Evolutionary conservation across 2,113 vertebrate genomes (phyloP), one percentile per base, ranked within the genome.

Genomic region (Calidris pygmaea): DNA sequence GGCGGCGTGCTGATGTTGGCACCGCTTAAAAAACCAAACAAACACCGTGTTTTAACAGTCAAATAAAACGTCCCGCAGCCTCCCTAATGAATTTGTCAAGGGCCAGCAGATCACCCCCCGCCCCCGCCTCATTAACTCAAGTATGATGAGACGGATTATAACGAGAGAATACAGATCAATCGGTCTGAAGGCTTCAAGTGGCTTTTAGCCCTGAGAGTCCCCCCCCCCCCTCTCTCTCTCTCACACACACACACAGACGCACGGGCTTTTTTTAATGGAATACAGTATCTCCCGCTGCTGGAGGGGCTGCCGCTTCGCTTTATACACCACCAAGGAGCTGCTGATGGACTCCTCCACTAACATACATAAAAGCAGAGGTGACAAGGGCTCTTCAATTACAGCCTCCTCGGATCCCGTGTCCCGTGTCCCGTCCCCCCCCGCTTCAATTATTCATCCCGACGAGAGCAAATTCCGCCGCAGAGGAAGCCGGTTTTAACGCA

Each of bases 31-130:
- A 98, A 97, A 97, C 97, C 98, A 98, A 98, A 98, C 98, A 98
- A 98, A 98, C 98, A 98, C 97, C 79, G 96, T 97, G 97, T 98
- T 98, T 98, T 97, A 98, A 97, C 98, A 98, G 97, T 97, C 98
- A 97, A 97, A 98, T 98, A 98, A 98, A 98, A 98, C 86, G 98
- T 98, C 98, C 98, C 96, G 97, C 98, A 95, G 97, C 97, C 98
- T 98, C 97, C 98, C 98, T 98, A 98, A 98, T 98, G 98, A 98
- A 98, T 98, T 97, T 98, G 98, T 98, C 98, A 98, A 97, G 98
- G 97, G 92, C 97, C 97, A 98, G 97, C 98, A 98, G 98, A 98
- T 97, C 98, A 96, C 96, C 97, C 97, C 96, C 97, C 97, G 96
- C 98, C 96, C 97, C 95, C 94, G 98, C 97, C 98, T 98, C 98